phyloP scores from a whole-genome alignment of 2,888 invertebrate genomes.

The Andrena chrysosceles region DNA sequence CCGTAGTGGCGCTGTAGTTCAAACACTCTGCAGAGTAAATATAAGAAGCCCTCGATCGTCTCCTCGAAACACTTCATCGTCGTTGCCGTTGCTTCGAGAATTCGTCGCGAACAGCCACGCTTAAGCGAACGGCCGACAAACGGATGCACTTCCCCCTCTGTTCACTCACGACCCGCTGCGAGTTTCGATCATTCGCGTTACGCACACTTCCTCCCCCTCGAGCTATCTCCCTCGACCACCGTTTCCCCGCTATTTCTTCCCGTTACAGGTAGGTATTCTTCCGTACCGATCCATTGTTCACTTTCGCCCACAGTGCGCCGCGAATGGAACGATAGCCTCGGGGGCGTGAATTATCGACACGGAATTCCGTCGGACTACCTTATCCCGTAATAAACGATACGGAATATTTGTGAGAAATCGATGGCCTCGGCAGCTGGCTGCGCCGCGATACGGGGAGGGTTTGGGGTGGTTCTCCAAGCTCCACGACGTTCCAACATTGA shows the following conservation, averaged over 20 bases:
- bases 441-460: conserved; percentile 17
- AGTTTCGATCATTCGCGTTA: not conserved
- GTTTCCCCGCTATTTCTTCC: conserved; percentile 1
- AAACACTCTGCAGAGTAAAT: not conserved
- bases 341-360: conserved; percentile 44
- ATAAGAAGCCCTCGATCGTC: not conserved
- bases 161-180: not conserved
- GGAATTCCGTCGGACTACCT: conserved; percentile 45
- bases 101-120: not conserved
- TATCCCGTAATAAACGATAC: conserved; percentile 47
- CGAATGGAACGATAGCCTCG: conserved; percentile 7
- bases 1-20: not conserved
- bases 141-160: not conserved
- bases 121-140: not conserved
- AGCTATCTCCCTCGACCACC: conserved; percentile 6
- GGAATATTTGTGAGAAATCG: conserved; percentile 47
- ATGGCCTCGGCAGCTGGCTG: conserved; percentile 32
- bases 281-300: conserved; percentile 1
- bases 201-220: not conserved
- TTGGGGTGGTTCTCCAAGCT: conserved; percentile 21
- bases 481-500: conserved; percentile 8
- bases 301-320: conserved; percentile 16
- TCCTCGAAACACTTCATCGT: not conserved
- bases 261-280: not conserved
- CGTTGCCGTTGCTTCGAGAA: not conserved